These are phyloP conservation scores for Brachyhypopomus occidentalis DNA, from an alignment of 2,113 vertebrate genomes.

Conservation along the genomic window DNA sequence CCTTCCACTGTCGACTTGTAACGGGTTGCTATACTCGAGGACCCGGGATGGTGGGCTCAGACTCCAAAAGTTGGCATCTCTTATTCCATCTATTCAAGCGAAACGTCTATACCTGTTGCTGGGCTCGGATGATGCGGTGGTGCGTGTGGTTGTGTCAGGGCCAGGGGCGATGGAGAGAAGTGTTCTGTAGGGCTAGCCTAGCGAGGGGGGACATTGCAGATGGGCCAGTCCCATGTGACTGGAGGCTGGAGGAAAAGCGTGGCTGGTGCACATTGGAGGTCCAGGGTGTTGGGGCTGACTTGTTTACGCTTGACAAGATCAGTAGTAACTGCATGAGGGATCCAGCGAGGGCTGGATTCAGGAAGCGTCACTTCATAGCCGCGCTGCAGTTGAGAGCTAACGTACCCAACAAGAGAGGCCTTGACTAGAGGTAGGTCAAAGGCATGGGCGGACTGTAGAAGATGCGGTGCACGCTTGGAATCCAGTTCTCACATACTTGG, in stretches of 20 bases:
- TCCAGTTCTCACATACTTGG: no score
- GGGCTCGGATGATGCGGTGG: not conserved
- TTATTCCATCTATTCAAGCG: conserved; percentile 17
- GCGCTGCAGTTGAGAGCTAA: conserved; percentile 14
- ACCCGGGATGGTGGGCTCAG: not conserved
- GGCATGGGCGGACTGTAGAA: not conserved
- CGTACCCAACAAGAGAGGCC: conserved; percentile 8
- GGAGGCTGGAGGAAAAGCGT: not conserved
- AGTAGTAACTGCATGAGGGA: not conserved
- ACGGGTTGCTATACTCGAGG: not conserved
- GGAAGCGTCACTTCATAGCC: not conserved
- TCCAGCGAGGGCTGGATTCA: not conserved
- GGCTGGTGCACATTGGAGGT: not conserved
- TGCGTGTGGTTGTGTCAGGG: not conserved
- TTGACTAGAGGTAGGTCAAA: not conserved
- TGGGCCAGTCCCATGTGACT: conserved; percentile 12
- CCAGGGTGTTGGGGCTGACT: not conserved
- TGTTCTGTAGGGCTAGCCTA: not conserved
- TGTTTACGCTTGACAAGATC: not conserved
- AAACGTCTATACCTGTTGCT: not conserved
- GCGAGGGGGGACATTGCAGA: not conserved
- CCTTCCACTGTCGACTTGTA: not conserved
- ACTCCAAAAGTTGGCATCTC: not conserved
- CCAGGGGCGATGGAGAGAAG: not conserved
- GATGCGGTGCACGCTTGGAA: not conserved